Percentiles rank a stretch among this genome's conserved stretches.
These are phyloP conservation scores for Coptotermes formosanus DNA, from an alignment of 1,140 invertebrate genomes.

Conservation along the genomic window DNA sequence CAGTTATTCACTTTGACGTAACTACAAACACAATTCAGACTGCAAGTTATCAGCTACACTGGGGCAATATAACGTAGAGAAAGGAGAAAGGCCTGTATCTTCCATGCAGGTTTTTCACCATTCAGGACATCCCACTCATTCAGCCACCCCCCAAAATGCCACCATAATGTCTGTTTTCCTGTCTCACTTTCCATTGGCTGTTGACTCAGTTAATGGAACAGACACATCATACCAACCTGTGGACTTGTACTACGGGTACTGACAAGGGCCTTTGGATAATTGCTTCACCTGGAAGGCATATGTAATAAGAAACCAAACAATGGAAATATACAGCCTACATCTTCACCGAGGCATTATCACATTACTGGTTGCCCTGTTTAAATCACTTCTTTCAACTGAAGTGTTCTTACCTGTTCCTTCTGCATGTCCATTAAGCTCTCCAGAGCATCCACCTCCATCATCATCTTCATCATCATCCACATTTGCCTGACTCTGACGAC, in stretches of 20 bases:
- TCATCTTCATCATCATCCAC: constrained; percentile 52
- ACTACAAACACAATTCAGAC: too few species aligned
- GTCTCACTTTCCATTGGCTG: not conserved
- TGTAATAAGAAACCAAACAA: too few species aligned
- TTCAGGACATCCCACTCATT: not conserved
- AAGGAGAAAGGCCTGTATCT: too few species aligned
- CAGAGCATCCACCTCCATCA: constrained; percentile 40
- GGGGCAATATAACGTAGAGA: too few species aligned
- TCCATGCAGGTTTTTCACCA: not conserved
- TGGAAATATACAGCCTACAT: too few species aligned
- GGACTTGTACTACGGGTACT: not conserved
- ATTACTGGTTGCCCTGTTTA: too few species aligned
- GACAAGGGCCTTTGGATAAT: not conserved
- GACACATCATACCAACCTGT: not conserved
- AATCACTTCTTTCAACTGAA: too few species aligned
- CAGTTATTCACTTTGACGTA: not conserved
- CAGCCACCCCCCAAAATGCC: not conserved
- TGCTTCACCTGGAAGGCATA: not conserved
- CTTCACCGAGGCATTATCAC: too few species aligned
- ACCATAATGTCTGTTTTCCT: not conserved
- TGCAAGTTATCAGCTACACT: too few species aligned
- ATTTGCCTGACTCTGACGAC: constrained; percentile 68
- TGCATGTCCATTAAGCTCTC: constrained; percentile 29
- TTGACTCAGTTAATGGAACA: too few species aligned
- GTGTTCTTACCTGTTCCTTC: constrained; percentile 37